Base-by-base conservation (phyloP, 2,888 invertebrate species). In the Eustalomyia histrio region DNA sequence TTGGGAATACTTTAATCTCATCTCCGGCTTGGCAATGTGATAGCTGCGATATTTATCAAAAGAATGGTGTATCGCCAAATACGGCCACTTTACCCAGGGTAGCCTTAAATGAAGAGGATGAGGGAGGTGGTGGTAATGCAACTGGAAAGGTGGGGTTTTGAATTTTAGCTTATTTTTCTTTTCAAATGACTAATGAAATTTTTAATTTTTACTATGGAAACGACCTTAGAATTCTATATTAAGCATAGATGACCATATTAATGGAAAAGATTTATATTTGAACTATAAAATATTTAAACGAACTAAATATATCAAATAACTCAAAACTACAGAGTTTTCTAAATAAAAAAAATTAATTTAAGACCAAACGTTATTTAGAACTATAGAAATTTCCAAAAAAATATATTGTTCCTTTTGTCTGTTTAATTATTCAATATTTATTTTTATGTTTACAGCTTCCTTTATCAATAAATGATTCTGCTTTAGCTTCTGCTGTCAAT, bases 41-140 rank as follows among this genome's bases (percentile, higher is more conserved):
- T 33, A 72, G 68, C 61, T 82, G 76, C 64, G 76, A 79, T 68
- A 73, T 53, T 35, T 73, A 65, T 65, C 68, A 73, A 29, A 76
- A 73, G 53, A 80, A 69, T 55, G 64, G 16, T 16, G 57, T 52
- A 24, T 29, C 75, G 43, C 33, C 35, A 35, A 79, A 64, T 53
- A 57, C 67, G 7, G 24, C 29, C 7, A 33, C 73, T 60, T 12
- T 74, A 43, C 21, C 74, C n/a, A 21, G 74, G 35, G 65, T 71
- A 24, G 43, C 53, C 2, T 43, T 78, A 39, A 78, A 57, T 60
- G 81, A 81, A 33, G 76, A 79, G 43, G 82, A 82, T 35, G 79
- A 79, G 72, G 81, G 81, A 76, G 81, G 81, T 18, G 82, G 82
- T 14, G 18, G 12, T 9, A 64, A 39, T 14, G 3, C 47, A 35